Evolutionary conservation across 2,797 vertebrate species (phyloP), one percentile per base, ranked within the genome.

Genomic region (Pipistrellus kuhlii): DNA sequence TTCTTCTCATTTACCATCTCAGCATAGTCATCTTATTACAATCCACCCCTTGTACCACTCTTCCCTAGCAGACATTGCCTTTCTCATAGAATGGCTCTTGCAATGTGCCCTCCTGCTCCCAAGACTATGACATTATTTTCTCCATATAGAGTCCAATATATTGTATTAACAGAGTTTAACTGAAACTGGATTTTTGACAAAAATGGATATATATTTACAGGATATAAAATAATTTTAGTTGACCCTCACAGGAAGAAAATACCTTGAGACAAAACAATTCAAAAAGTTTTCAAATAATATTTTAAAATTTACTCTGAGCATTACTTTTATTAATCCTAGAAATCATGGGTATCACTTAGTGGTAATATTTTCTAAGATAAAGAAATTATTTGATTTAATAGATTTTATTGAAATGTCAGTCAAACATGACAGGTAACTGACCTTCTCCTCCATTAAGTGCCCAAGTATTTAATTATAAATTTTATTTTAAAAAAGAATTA

Each of bases 201-300:
- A 85, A 87, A 57, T 35, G 57, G 18, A 25, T 38, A 46, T 59
- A 11, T 71, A 38, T 44, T 88, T 78, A 73, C 38, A 59, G 59
- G 85, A 85, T 44, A 85, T 51, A 69, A 95, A 92, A 71, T 84
- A 77, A 59, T 66, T 82, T 75, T 76, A 94, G 6, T 32, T 91
- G 20, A 32, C 76, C 41, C 14, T 69, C 14, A 51, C 17, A 72
- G 41, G 48, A 78, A 88, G 8, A 94, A 95, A 92, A 90, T 51
- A 85, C 35, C 14, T 8, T 64, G 48, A 85, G 38, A 51, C 2
- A 68, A 88, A 73, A 51, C 23, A 93, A 80, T 91, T 80, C 5
- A 78, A 62, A 90, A 90, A 84, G 27, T 90, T 92, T 72, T 81
- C 14, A 93, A 91, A 68, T 78, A 69, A 30, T 77, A 80, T 59